Evolutionary conservation across 2,113 vertebrate species (phyloP).

Genomic region (Herpetotheres cachinnans): DNA sequence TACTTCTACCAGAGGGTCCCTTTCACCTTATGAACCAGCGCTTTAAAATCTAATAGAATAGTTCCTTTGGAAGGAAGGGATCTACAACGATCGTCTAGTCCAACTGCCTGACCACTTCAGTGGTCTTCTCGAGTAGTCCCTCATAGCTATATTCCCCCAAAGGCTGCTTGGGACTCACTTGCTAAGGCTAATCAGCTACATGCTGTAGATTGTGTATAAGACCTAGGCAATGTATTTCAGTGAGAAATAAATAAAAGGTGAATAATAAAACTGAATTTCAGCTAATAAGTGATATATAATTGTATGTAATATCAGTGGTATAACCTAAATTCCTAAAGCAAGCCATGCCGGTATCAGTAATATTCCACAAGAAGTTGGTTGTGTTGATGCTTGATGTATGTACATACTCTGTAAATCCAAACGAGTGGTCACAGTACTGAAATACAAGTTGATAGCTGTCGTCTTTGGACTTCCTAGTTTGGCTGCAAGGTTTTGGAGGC

Average conservation of each 20-base stretch:
- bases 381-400: background rate
- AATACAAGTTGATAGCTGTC: background rate
- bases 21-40: background rate
- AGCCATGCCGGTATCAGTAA: background rate
- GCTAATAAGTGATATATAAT: background rate
- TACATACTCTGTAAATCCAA: background rate
- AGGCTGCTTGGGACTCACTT: background rate
- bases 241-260: background rate
- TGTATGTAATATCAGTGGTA: background rate
- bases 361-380: background rate
- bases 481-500: background rate
- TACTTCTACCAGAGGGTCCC: accelerated
- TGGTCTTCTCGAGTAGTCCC: background rate
- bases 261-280: background rate
- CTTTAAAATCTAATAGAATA: background rate
- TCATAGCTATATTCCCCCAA: background rate
- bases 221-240: background rate
- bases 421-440: background rate
- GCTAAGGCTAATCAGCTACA: background rate
- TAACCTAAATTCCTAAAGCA: background rate
- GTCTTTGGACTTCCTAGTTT: background rate
- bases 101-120: background rate
- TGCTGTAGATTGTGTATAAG: background rate
- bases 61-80: background rate
- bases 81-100: background rate